phyloP scores from a whole-genome alignment of 1,140 invertebrate genomes.

The Semibalanus balanoides region DNA sequence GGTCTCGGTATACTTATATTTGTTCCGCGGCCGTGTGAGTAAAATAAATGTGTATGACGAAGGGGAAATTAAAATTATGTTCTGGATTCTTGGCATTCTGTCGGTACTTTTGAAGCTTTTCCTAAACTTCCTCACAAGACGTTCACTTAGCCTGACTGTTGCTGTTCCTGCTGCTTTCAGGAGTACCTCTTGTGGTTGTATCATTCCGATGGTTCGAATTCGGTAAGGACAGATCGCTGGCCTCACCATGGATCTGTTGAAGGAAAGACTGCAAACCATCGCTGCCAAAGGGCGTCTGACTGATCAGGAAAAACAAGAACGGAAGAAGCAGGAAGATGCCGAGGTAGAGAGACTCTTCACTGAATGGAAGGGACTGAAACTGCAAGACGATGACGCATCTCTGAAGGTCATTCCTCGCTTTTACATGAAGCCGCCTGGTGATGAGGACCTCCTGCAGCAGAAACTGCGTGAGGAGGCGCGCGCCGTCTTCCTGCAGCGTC shows the following conservation, averaged over 20 bases:
- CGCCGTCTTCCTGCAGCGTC: slow-evolving; percentile 66
- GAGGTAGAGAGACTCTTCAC: slow-evolving; percentile 40
- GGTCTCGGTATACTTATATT: no score
- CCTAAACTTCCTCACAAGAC: no score
- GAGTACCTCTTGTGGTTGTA: background rate
- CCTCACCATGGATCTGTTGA: background rate
- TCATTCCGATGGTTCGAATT: no score
- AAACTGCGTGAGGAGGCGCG: slow-evolving; percentile 75
- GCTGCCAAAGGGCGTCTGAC: slow-evolving; percentile 21
- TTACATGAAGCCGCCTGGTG: slow-evolving; percentile 58
- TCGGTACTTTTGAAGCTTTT: no score
- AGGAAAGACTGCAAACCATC: slow-evolving; percentile 27
- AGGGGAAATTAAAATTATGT: no score
- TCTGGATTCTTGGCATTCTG: no score
- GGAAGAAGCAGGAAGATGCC: slow-evolving; percentile 34
- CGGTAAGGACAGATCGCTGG: background rate
- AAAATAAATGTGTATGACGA: no score
- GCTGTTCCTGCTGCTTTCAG: slow-evolving; percentile 1
- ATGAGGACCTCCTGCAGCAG: slow-evolving; percentile 56
- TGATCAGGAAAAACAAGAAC: slow-evolving; percentile 23
- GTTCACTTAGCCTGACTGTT: no score
- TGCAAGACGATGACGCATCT: slow-evolving; percentile 28
- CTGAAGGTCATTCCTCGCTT: slow-evolving; percentile 50
- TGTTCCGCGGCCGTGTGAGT: no score
- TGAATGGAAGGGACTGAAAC: slow-evolving; percentile 38